A percentile compares a stretch with the other conserved stretches of the same genome.
These are phyloP conservation scores for Wasmannia auropunctata DNA, from an alignment of 1,140 invertebrate genomes.

Conservation along the genomic window DNA sequence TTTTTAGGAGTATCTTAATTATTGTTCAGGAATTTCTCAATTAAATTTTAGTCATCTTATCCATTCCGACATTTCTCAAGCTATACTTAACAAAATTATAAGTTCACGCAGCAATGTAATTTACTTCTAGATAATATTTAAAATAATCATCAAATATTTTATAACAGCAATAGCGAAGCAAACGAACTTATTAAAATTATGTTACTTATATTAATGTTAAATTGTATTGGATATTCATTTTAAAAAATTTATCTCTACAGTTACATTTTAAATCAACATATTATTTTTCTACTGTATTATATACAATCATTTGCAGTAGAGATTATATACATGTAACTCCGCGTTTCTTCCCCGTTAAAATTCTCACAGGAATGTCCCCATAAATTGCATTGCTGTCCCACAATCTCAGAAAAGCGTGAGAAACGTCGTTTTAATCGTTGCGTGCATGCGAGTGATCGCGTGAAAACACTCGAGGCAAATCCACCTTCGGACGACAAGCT, in stretches of 20 bases:
- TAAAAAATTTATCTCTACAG: not conserved
- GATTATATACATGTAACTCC: not conserved
- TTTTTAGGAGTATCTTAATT: not conserved
- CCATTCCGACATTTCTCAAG: not conserved
- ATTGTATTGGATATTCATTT: not conserved
- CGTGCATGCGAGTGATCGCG: slow-evolving; percentile 32
- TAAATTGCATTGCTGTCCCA: not conserved
- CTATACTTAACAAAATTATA: not conserved
- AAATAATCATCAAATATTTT: not conserved
- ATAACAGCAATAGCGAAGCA: not conserved
- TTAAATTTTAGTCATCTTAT: not conserved
- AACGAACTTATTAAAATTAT: not conserved
- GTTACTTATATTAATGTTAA: not conserved
- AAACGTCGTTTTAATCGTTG: slow-evolving; percentile 17
- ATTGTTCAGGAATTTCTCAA: not conserved
- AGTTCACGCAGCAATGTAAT: not conserved
- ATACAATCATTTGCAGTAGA: not conserved
- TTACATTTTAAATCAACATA: not conserved
- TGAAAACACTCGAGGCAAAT: slow-evolving; percentile 25
- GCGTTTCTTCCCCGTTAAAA: not conserved
- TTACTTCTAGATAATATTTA: not conserved
- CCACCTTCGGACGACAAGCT: not conserved
- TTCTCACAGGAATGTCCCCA: not conserved
- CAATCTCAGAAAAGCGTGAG: not conserved
- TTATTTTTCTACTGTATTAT: not conserved